These are phyloP conservation scores for Hemaris fuciformis DNA, from an alignment of 2,888 invertebrate genomes.

Conservation along the genomic window DNA sequence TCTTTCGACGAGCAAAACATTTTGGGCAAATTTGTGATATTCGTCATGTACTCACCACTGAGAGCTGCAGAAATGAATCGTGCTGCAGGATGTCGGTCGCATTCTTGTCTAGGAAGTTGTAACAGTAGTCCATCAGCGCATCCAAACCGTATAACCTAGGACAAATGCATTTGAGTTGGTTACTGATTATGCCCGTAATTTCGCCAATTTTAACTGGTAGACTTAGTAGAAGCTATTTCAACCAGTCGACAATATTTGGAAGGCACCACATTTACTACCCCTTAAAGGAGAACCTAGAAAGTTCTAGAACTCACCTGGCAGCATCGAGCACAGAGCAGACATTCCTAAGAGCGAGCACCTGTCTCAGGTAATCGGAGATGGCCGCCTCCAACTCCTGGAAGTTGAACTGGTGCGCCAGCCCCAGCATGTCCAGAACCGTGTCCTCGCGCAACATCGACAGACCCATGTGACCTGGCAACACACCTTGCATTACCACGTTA, in stretches of 20 bases:
- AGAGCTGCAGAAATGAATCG: conserved; percentile 91
- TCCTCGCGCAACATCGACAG: conserved; percentile 85
- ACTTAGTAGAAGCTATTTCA: background rate
- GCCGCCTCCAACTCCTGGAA: conserved; percentile 94
- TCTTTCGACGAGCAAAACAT: too few species aligned
- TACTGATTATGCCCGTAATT: background rate
- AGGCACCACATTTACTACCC: too few species aligned
- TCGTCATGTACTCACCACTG: conserved; percentile 90
- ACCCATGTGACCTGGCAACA: conserved; percentile 82
- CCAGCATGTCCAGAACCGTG: conserved; percentile 86
- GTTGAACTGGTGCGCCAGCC: conserved; percentile 97
- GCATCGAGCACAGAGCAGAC: conserved; percentile 97
- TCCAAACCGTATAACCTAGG: conserved; percentile 83
- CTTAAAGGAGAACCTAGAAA: too few species aligned
- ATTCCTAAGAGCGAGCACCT: conserved; percentile 92
- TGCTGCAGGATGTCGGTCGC: conserved; percentile 92
- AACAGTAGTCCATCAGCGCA: conserved; percentile 88
- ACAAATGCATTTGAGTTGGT: background rate
- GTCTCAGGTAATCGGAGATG: conserved; percentile 95
- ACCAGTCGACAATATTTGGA: background rate
- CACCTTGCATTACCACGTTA: background rate
- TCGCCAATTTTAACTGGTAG: background rate
- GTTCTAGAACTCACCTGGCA: conserved; percentile 81
- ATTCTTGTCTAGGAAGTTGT: conserved; percentile 94
- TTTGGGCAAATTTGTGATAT: too few species aligned